Percentiles rank a stretch among this genome's conserved stretches.
These are phyloP conservation scores for Ommatoiulus sabulosus DNA, from an alignment of 2,888 invertebrate species.

Conservation along the genomic window DNA sequence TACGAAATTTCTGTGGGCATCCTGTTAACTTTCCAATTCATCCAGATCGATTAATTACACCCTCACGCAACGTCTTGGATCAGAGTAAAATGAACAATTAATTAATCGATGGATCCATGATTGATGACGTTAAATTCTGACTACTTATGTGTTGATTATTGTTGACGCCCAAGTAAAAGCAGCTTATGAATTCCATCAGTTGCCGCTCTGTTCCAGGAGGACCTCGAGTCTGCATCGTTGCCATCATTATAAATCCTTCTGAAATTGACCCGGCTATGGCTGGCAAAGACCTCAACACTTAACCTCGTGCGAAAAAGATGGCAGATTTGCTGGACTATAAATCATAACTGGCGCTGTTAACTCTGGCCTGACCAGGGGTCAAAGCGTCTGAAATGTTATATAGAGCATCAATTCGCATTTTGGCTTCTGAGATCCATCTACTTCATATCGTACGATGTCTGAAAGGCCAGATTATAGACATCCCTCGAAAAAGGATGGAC, in stretches of 20 bases:
- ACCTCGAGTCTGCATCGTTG: background rate
- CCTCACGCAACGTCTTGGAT: background rate
- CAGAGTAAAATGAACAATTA: background rate
- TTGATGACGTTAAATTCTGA: background rate
- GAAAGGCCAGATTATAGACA: slow-evolving; percentile 25
- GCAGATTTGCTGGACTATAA: slow-evolving; percentile 33
- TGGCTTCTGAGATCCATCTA: slow-evolving; percentile 31
- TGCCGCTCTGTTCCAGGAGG: background rate
- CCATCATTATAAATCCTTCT: slow-evolving; percentile 35
- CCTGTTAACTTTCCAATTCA: background rate
- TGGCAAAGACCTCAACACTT: slow-evolving; percentile 36
- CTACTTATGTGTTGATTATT: background rate
- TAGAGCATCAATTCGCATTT: slow-evolving; percentile 35
- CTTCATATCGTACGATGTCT: slow-evolving; percentile 15
- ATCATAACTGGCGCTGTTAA: slow-evolving; percentile 40
- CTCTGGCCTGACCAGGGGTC: slow-evolving; percentile 40
- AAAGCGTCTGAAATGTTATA: slow-evolving; percentile 35
- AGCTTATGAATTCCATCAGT: background rate
- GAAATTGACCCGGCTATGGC: slow-evolving; percentile 2
- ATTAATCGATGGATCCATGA: slow-evolving; percentile 13
- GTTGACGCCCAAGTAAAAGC: background rate
- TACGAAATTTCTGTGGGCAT: too few relatives aligned
- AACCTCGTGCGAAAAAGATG: slow-evolving; percentile 17
- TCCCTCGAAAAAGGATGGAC: background rate
- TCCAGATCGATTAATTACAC: background rate